Conservation (phyloP, 2,888 invertebrate genomes). For the Drosophila melanosoma region DNA sequence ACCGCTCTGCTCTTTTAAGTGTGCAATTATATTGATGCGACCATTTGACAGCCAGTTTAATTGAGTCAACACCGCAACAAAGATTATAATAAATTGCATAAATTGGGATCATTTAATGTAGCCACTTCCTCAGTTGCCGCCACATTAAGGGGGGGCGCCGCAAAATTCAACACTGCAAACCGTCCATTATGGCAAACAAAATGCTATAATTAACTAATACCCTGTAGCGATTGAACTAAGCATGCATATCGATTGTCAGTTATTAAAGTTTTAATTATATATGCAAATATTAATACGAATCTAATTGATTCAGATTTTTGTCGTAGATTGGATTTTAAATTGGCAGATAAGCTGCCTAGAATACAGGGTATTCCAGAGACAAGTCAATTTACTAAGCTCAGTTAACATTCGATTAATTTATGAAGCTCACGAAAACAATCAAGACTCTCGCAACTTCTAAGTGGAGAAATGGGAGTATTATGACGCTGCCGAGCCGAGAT, state of each 20-base stretch:
- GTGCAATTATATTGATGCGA: background rate
- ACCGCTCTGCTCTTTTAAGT: background rate
- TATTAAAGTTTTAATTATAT: background rate
- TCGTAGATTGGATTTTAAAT: background rate
- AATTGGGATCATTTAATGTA: slow-evolving; percentile 54
- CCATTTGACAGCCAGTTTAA: slow-evolving; percentile 21
- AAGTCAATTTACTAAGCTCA: slow-evolving; percentile 63
- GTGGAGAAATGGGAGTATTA: slow-evolving; percentile 64
- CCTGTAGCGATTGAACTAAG: slow-evolving; percentile 14
- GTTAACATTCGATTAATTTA: slow-evolving; percentile 71
- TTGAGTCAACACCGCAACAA: slow-evolving; percentile 39
- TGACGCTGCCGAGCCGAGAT: slow-evolving; percentile 73
- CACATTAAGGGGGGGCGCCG: slow-evolving; percentile 66
- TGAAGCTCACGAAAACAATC: slow-evolving; percentile 72
- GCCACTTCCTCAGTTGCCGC: slow-evolving; percentile 54
- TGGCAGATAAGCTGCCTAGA: background rate
- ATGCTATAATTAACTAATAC: slow-evolving; percentile 67
- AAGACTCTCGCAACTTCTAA: slow-evolving; percentile 28
- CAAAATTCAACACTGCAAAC: slow-evolving; percentile 67
- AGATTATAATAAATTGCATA: slow-evolving; percentile 60
- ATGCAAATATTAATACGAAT: background rate
- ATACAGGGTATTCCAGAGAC: slow-evolving; percentile 22
- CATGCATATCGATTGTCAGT: background rate
- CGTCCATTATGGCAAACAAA: slow-evolving; percentile 68
- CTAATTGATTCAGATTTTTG: background rate